phyloP scores from a whole-genome alignment of 2,113 vertebrate species.

The Gopherus flavomarginatus region DNA sequence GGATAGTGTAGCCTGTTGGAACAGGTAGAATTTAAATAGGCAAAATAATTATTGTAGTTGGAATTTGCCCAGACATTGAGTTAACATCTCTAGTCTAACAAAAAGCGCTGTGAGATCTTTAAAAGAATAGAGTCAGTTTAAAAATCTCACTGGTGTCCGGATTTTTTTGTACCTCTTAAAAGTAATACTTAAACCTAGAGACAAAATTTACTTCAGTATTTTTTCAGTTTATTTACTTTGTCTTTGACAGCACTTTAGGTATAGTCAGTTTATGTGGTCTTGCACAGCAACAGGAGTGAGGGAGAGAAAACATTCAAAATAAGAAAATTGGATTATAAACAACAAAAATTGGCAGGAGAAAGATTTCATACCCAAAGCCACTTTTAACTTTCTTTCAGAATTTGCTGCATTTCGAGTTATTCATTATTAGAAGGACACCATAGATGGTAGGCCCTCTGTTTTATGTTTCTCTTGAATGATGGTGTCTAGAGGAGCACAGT shows the following conservation, averaged over 20 bases:
- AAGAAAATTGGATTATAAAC: not conserved
- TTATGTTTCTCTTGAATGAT: not conserved
- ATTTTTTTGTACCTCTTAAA: not conserved
- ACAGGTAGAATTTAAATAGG: not conserved
- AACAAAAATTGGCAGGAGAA: not conserved
- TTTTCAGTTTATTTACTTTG: not conserved
- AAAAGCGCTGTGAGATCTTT: not conserved
- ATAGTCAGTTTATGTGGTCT: not conserved
- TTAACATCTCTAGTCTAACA: not conserved
- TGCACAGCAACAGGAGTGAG: not conserved
- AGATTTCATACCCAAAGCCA: not conserved
- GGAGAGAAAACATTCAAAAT: not conserved
- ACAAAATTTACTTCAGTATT: not conserved
- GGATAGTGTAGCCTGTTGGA: not conserved
- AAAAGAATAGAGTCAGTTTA: not conserved
- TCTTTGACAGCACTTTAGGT: not conserved
- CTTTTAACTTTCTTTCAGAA: not conserved
- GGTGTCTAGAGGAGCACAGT: not conserved
- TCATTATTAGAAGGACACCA: not conserved
- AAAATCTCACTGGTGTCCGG: not conserved
- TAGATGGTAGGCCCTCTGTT: not conserved
- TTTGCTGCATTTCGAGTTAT: not conserved
- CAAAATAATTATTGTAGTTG: not conserved
- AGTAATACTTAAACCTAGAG: not conserved
- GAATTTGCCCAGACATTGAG: not conserved